A percentile compares a stretch with the other conserved stretches of the same genome.
phyloP scores from a whole-genome alignment of 2,113 vertebrate species.

The Albula goreensis region DNA sequence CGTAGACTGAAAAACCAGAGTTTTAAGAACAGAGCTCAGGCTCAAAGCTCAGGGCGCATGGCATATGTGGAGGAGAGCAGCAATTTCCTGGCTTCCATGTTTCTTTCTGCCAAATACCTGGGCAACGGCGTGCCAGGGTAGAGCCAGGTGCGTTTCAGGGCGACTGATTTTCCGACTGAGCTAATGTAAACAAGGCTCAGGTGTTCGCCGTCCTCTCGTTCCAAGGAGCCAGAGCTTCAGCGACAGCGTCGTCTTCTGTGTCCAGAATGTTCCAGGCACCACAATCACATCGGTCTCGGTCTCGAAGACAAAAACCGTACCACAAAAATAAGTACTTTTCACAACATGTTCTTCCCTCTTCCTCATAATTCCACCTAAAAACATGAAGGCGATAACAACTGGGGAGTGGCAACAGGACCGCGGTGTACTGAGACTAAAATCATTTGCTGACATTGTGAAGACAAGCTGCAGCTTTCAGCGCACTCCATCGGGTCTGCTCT shows the following conservation, averaged over 20 bases:
- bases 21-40: background rate
- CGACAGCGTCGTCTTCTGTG: no score
- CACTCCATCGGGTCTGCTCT: background rate
- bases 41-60: background rate
- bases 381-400: no score
- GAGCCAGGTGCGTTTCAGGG: slow-evolving; percentile 49
- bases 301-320: no score
- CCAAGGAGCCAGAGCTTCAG: background rate
- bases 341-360: no score
- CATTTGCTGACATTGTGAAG: no score
- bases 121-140: slow-evolving; percentile 46
- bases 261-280: background rate
- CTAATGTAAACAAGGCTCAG: slow-evolving; percentile 63
- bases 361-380: no score
- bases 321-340: no score
- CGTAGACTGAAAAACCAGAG: slow-evolving; percentile 1
- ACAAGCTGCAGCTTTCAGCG: background rate
- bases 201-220: slow-evolving; percentile 46
- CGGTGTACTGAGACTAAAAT: no score
- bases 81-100: slow-evolving; percentile 43
- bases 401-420: no score
- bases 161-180: slow-evolving; percentile 64
- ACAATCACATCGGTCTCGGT: background rate
- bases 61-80: slow-evolving; percentile 12
- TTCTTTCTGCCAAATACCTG: slow-evolving; percentile 54